Evolutionary conservation across 2,797 vertebrate species (phyloP).

Genomic region (Xenentodon cancila): DNA sequence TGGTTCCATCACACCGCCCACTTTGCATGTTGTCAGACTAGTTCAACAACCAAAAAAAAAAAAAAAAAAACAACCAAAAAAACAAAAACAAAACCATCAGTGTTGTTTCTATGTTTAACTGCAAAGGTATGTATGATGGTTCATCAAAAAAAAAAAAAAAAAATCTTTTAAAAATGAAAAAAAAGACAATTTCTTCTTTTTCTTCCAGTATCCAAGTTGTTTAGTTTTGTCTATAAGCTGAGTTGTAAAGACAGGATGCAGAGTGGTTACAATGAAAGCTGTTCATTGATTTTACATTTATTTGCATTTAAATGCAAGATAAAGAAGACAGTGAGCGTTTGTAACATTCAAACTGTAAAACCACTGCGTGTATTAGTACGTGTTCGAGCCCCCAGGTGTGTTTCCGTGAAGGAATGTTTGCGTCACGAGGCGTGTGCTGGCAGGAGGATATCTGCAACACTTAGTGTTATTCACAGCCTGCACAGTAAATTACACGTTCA

Average conservation of each 20-base stretch:
- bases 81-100: neutral
- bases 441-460: conserved; percentile 54
- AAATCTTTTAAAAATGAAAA: neutral
- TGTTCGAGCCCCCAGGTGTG: conserved; percentile 54
- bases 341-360: neutral
- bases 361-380: conserved; percentile 14
- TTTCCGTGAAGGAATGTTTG: conserved; percentile 67
- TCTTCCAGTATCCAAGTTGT: neutral
- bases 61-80: conserved; percentile 14
- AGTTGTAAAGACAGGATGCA: too few relatives aligned
- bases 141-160: neutral
- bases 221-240: neutral
- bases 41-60: conserved; percentile 40
- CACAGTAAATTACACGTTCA: neutral
- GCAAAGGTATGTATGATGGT: neutral
- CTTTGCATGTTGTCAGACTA: conserved; percentile 64
- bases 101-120: conserved; percentile 7
- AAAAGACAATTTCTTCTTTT: neutral
- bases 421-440: conserved; percentile 72
- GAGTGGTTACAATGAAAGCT: too few relatives aligned
- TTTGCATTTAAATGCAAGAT: neutral
- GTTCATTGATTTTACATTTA: neutral
- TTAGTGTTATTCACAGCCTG: conserved; percentile 22
- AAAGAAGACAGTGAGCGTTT: neutral
- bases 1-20: conserved; percentile 38